phyloP scores from a whole-genome alignment of 1,140 invertebrate species.

The Colletes gigas region DNA sequence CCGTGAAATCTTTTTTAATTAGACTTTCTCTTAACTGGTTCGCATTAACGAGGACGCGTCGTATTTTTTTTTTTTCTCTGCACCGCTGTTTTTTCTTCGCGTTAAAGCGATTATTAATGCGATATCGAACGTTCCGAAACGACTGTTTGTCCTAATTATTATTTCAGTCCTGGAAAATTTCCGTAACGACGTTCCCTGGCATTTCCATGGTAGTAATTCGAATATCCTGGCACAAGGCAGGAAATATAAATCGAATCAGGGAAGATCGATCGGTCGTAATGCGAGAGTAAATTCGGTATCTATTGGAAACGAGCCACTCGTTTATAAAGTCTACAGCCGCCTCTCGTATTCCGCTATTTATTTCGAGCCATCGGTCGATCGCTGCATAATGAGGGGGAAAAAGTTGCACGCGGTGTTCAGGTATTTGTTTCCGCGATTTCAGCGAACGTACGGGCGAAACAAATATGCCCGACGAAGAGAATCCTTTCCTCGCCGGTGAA shows the following conservation, averaged over 20 bases:
- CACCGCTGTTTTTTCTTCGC: background rate
- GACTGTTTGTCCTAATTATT: too few relatives aligned
- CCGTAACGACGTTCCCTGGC: too few relatives aligned
- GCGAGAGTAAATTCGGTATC: background rate
- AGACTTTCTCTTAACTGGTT: slow-evolving; percentile 18
- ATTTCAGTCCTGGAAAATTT: too few relatives aligned
- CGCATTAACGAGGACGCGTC: slow-evolving; percentile 2
- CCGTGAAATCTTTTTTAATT: background rate
- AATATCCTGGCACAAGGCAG: background rate
- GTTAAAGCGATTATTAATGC: background rate
- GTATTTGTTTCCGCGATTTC: background rate
- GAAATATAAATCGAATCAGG: background rate
- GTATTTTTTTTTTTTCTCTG: background rate
- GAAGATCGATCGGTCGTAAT: background rate
- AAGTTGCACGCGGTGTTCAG: background rate
- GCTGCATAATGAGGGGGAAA: background rate
- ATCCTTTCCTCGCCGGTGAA: background rate
- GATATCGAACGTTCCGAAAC: too few relatives aligned
- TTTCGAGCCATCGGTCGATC: background rate
- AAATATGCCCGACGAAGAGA: background rate
- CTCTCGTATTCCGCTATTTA: background rate
- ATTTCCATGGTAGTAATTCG: background rate
- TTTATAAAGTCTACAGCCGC: background rate
- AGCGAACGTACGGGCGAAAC: background rate
- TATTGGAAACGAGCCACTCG: background rate